Evolutionary conservation across 2,113 vertebrate genomes (phyloP).

Genomic region (Coptodon rendalli): DNA sequence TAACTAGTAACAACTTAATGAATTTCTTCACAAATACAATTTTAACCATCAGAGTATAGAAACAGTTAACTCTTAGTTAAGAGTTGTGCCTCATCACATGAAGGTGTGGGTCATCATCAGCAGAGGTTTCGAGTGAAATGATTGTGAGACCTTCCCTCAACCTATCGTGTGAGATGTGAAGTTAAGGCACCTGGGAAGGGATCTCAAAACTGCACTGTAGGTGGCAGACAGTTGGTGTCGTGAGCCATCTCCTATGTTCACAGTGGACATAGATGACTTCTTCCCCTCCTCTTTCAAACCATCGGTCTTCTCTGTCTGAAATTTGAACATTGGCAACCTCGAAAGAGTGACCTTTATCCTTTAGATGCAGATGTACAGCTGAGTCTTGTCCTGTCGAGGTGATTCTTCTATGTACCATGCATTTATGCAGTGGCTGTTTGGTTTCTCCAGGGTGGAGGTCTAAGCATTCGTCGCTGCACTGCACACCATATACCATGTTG

Average conservation of each 20-base stretch:
- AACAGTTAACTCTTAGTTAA: neutral
- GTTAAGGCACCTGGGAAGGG: neutral
- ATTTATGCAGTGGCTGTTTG: neutral
- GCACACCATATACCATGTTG: neutral
- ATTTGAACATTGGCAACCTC: neutral
- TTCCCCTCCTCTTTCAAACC: neutral
- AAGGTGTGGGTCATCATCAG: neutral
- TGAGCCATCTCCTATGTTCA: neutral
- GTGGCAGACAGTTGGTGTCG: neutral
- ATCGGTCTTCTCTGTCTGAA: neutral
- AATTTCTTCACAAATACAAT: neutral
- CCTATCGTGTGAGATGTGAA: neutral
- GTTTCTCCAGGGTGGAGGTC: neutral
- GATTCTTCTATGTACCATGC: neutral
- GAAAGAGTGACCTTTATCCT: neutral
- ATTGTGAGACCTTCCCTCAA: neutral
- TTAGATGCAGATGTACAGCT: neutral
- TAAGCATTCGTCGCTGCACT: neutral
- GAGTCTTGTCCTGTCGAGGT: neutral
- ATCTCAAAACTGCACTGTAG: neutral
- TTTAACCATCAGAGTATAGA: neutral
- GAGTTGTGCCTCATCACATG: neutral
- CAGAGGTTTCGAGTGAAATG: neutral
- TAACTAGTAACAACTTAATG: neutral
- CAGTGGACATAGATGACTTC: neutral